Base-by-base conservation (phyloP, 2,797 vertebrate species). In the Phataginus tetradactyla region DNA sequence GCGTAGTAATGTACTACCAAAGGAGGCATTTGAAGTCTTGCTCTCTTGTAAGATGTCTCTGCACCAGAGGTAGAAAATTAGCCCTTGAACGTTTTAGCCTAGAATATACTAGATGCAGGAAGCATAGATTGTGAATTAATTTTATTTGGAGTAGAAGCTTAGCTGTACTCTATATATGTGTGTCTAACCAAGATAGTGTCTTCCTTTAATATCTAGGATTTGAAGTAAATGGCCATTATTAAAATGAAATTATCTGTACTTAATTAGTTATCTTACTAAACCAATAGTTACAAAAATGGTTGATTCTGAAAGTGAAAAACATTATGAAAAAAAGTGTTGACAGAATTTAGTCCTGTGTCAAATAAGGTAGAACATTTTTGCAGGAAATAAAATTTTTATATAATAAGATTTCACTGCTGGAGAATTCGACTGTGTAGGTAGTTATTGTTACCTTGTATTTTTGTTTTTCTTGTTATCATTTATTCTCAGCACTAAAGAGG, bases 221-320 rank as follows among this genome's bases (percentile, higher is more conserved):
- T 90, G 39, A 95, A 95, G 49, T 77, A 29, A 88, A 87, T 68
- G 25, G 1, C 4, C 39, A 32, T 49, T 57, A 4, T 63, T 93
- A 66, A 91, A 86, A 80, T 71, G 59, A 88, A 89, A 68, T 63
- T 57, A 57, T 63, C 49, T 91, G 14, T 64, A 68, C n/a, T 34
- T 53, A 23, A 34, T 68, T 51, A 23, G 25, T 69, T 88, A 51
- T 69, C 66, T 77, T 78, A 77, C 6, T 63, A 45, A 86, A 94
- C 42, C 8, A 72, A 0, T 61, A 88, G 55, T 79, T 85, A 49
- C 49, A 90, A 77, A 75, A 86, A 10, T 81, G 7, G 5, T 42
- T 81, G 72, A 69, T 96, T 93, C 61, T 94, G n/a, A 92, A 90
- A 92, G 45, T 85, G 49, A 85, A n/a, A 75, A 78, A 37, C 5